These are phyloP conservation scores for Sapajus apella DNA, from an alignment of 2,113 vertebrate species.

Conservation along the genomic window DNA sequence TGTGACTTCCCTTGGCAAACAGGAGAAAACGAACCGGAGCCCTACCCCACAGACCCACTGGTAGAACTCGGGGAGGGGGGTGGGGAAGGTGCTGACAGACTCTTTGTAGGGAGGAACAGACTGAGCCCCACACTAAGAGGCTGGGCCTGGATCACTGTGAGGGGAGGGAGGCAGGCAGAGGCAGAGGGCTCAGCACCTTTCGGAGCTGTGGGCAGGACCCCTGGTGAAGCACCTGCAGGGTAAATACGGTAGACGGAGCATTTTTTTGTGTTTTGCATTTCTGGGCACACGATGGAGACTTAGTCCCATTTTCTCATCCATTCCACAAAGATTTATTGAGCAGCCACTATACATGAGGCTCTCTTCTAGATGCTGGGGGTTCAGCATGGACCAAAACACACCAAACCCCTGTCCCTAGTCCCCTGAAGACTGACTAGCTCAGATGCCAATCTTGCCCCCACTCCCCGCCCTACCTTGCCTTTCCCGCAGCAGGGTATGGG, in stretches of 20 bases:
- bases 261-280: neutral
- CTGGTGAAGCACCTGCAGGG: neutral
- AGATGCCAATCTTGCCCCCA: neutral
- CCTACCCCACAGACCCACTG: neutral
- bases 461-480: neutral
- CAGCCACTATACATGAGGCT: accelerated
- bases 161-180: neutral
- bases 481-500: neutral
- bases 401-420: neutral
- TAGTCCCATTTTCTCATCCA: neutral
- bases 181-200: neutral
- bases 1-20: conserved; percentile 70
- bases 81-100: neutral
- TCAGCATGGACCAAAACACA: neutral
- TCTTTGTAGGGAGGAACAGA: neutral
- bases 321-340: neutral
- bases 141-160: neutral
- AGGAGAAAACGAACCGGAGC: conserved; percentile 8
- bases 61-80: neutral
- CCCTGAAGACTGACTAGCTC: neutral
- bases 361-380: neutral
- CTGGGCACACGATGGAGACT: neutral
- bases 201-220: neutral
- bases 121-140: neutral
- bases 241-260: neutral